Evolutionary conservation across 2,113 vertebrate genomes (phyloP).

Genomic region (Centropus unirufus): DNA sequence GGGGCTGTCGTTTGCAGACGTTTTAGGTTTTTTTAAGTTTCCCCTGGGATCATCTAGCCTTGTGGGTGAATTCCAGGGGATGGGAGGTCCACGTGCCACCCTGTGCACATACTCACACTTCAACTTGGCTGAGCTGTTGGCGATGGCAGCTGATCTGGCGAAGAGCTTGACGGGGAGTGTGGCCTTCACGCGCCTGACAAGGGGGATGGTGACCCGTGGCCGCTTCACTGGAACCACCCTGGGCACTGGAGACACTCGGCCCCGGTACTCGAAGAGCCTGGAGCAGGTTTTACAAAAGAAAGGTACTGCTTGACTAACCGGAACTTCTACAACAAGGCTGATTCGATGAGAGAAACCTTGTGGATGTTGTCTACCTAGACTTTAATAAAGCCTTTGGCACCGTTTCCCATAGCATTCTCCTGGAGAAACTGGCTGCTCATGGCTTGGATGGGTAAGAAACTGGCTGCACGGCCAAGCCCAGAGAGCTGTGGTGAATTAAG

Average conservation of each 20-base stretch:
- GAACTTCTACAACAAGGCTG: no score
- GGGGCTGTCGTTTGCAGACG: accelerated
- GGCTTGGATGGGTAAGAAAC: no score
- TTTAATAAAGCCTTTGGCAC: no score
- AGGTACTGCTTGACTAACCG: no score
- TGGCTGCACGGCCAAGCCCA: no score
- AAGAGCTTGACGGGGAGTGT: constrained; percentile 88
- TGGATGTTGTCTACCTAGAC: no score
- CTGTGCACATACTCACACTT: constrained; percentile 77
- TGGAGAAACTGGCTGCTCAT: no score
- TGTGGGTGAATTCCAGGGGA: no score
- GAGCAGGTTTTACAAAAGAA: not conserved
- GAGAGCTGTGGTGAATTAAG: no score
- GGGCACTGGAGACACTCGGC: constrained; percentile 84
- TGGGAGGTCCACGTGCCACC: accelerated
- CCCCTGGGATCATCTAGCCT: not conserved
- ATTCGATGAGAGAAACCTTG: no score
- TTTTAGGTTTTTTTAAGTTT: not conserved
- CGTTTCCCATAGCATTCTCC: no score
- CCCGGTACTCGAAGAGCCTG: constrained; percentile 90
- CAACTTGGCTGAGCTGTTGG: constrained; percentile 82
- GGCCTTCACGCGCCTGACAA: constrained; percentile 88
- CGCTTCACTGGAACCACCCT: constrained; percentile 88
- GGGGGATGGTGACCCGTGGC: constrained; percentile 85
- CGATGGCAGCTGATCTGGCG: constrained; percentile 78